Percentiles rank a stretch among this genome's conserved stretches.
Evolutionary conservation across 2,113 vertebrate species (phyloP).

Genomic region (Arothron firmamentum): DNA sequence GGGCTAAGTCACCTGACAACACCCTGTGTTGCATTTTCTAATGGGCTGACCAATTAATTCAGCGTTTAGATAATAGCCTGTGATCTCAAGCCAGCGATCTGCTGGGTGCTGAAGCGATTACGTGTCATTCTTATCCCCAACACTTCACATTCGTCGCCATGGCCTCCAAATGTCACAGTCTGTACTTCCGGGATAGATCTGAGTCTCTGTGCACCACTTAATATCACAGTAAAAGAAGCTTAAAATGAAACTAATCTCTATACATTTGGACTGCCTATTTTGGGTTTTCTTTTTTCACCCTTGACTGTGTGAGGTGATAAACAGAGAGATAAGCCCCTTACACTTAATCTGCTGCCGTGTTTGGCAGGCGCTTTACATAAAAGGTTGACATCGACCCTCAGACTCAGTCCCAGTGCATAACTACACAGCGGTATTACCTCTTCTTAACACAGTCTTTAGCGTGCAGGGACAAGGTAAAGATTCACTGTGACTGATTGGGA

Average conservation of each 20-base stretch:
- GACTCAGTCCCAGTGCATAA: conserved; percentile 20
- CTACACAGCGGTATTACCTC: conserved; percentile 22
- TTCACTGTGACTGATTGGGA: background rate
- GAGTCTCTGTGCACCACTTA: background rate
- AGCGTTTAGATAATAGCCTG: too few relatives aligned
- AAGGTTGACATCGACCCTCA: conserved; percentile 23
- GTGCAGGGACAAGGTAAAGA: conserved; percentile 9
- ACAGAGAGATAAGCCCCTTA: conserved; percentile 57
- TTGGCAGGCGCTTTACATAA: conserved; percentile 39
- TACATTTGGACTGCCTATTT: conserved; percentile 3
- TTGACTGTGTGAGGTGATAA: conserved; percentile 18
- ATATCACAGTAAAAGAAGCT: background rate
- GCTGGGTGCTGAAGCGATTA: too few relatives aligned
- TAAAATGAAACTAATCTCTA: conserved; percentile 3
- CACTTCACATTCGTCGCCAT: background rate
- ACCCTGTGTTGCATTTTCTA: too few relatives aligned
- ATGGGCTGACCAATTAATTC: too few relatives aligned
- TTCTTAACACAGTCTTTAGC: conserved; percentile 36
- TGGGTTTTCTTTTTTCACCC: conserved; percentile 15
- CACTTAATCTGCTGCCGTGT: conserved; percentile 53
- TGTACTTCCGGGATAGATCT: background rate
- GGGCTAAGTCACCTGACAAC: too few relatives aligned
- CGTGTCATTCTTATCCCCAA: background rate
- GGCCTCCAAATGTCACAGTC: too few relatives aligned
- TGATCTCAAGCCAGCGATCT: too few relatives aligned